These are phyloP conservation scores for Melikaiella ostensackeni DNA, from an alignment of 2,888 invertebrate species.

Conservation along the genomic window DNA sequence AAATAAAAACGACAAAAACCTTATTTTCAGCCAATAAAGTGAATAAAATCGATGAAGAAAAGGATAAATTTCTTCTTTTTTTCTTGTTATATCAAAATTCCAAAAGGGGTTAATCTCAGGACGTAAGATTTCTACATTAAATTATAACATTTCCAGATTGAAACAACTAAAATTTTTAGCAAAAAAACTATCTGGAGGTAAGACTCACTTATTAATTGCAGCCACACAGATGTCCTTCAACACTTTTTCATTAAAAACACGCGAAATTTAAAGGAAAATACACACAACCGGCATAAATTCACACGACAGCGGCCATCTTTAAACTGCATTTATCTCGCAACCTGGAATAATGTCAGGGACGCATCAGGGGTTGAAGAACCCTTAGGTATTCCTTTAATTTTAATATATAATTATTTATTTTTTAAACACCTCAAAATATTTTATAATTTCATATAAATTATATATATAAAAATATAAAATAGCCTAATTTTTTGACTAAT, in stretches of 20 bases:
- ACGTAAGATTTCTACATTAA: background rate
- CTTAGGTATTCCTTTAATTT: background rate
- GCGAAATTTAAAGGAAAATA: background rate
- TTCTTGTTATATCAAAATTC: background rate
- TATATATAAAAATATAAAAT: no score
- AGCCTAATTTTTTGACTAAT: no score
- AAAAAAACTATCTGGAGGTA: background rate
- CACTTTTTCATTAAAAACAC: background rate
- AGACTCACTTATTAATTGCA: background rate
- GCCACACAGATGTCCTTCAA: background rate
- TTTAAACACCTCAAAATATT: no score
- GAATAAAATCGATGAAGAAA: no score
- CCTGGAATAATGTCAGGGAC: constrained; percentile 42
- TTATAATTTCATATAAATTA: no score
- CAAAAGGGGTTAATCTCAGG: background rate
- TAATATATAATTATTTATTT: background rate
- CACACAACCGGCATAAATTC: background rate
- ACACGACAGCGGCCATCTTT: constrained; percentile 9
- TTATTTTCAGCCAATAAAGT: no score
- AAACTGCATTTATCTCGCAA: constrained; percentile 8
- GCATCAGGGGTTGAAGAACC: constrained; percentile 13
- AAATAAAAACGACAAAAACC: no score
- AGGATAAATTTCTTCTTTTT: no score
- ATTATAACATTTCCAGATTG: background rate
- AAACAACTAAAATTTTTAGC: background rate